Conservation (phyloP, 2,888 invertebrate species). For the Crepidodera aurea region DNA sequence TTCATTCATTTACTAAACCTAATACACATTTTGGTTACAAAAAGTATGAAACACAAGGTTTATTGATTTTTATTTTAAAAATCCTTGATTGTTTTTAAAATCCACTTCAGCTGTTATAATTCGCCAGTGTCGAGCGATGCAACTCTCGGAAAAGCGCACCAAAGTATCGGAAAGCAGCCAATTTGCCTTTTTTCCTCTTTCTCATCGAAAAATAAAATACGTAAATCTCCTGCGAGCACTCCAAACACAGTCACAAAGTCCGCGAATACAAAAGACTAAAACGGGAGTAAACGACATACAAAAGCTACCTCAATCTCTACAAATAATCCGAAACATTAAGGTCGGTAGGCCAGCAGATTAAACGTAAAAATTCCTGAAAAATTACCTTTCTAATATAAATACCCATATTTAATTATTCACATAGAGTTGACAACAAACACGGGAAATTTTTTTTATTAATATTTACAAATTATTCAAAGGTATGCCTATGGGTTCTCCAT, state of each 20-base stretch:
- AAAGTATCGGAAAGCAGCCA: slow-evolving; percentile 4
- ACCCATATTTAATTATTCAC: no score
- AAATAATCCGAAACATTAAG: slow-evolving; percentile 7
- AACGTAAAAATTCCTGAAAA: no score
- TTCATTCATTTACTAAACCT: no score
- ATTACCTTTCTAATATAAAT: no score
- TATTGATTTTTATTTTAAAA: neutral
- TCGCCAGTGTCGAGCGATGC: neutral
- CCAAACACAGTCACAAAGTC: slow-evolving; percentile 6
- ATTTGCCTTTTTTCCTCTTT: neutral
- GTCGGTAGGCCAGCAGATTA: no score
- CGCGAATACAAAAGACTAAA: slow-evolving; percentile 2
- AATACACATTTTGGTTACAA: neutral
- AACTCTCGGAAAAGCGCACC: slow-evolving; percentile 3
- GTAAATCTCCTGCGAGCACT: slow-evolving; percentile 10
- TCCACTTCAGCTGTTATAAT: neutral
- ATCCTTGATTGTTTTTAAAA: neutral
- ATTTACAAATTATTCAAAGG: no score
- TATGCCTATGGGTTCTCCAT: no score
- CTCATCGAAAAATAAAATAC: neutral
- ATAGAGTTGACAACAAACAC: no score
- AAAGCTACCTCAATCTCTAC: slow-evolving; percentile 4
- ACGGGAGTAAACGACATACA: neutral
- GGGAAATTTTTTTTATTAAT: no score
- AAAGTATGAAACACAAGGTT: neutral